Percentiles rank a stretch among this genome's conserved stretches.
phyloP scores from a whole-genome alignment of 1,140 invertebrate species.

The Papilio polyxenes region DNA sequence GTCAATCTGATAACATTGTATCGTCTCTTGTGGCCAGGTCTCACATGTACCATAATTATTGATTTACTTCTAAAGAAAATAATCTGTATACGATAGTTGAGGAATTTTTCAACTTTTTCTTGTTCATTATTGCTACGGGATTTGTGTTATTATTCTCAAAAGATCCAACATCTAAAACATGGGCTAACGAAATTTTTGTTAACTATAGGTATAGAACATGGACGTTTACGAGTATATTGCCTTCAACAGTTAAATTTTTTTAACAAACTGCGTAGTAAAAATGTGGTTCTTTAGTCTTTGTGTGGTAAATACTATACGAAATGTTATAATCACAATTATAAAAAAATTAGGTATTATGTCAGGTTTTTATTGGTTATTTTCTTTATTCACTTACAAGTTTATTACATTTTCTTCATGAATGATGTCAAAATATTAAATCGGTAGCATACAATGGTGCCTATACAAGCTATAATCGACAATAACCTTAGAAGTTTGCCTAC shows the following conservation, averaged over 20 bases:
- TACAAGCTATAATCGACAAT: constrained; percentile 7
- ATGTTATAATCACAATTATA: no score
- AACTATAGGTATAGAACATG: no score
- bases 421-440: background rate
- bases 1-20: constrained; percentile 25
- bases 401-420: background rate
- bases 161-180: no score
- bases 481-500: constrained; percentile 28
- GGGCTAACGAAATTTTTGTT: no score
- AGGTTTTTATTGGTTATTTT: background rate
- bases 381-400: background rate
- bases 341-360: background rate
- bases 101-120: background rate
- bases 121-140: no score
- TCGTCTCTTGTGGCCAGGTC: background rate
- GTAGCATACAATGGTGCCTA: background rate
- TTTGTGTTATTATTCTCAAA: no score
- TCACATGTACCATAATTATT: background rate
- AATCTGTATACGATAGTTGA: background rate
- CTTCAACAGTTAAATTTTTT: no score
- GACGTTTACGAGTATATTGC: no score
- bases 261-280: no score
- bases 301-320: no score
- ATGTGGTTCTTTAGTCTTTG: no score
- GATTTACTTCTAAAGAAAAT: background rate